Percentiles rank a stretch among this genome's conserved stretches.
phyloP scores from a whole-genome alignment of 2,888 invertebrate genomes.

The Lochmaea capreae region DNA sequence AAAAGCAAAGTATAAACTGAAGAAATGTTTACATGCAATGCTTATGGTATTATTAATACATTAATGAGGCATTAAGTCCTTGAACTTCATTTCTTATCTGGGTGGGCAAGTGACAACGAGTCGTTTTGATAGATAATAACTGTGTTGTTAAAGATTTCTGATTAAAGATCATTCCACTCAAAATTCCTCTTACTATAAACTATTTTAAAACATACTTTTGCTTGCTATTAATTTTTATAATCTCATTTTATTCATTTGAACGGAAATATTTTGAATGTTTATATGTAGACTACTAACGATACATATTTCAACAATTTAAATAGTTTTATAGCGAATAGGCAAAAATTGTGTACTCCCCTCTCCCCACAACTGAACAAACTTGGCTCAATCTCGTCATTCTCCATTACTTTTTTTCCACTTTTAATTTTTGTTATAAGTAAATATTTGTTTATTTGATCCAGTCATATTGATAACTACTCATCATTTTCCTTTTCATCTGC shows the following conservation, averaged over 20 bases:
- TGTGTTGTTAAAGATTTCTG: not conserved
- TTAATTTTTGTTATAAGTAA: no score
- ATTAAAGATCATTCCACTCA: conserved; percentile 5
- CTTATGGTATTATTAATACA: not conserved
- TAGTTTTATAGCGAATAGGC: no score
- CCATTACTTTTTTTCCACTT: no score
- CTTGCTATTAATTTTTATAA: not conserved
- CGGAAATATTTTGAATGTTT: not conserved
- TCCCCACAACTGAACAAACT: no score
- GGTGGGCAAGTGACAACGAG: not conserved
- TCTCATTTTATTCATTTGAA: no score
- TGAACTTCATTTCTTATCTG: not conserved
- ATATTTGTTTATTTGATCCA: no score
- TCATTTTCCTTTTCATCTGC: no score
- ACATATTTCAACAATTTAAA: no score
- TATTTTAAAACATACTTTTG: not conserved
- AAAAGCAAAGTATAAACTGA: no score
- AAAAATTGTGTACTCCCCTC: no score
- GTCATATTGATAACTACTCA: no score
- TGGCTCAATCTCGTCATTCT: no score
- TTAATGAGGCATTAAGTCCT: not conserved
- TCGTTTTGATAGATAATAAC: not conserved
- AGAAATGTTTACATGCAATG: not conserved
- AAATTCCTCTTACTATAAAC: not conserved
- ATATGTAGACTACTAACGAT: not conserved